Percentiles rank a stretch among this genome's conserved stretches.
Conservation (phyloP, 2,888 invertebrate species). For the Drosophila antonietae region DNA sequence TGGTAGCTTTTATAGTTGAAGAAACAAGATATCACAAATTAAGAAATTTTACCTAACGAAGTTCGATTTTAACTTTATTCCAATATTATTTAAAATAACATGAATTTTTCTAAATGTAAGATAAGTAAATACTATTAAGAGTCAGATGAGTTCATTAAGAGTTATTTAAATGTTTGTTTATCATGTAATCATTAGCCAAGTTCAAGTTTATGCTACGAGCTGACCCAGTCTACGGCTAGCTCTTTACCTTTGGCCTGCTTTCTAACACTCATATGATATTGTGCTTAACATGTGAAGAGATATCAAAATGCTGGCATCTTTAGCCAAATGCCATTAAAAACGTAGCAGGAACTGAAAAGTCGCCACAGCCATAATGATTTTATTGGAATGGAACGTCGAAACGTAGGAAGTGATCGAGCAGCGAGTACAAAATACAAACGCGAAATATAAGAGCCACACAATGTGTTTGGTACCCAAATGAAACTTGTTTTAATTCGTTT, state of each 20-base stretch:
- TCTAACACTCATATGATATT: not conserved
- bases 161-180: not conserved
- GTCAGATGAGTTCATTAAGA: not conserved
- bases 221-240: not conserved
- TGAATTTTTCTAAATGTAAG: not conserved
- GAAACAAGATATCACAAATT: not conserved
- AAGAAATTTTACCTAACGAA: not conserved
- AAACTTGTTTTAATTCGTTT: slow-evolving; percentile 71
- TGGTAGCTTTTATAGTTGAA: not conserved
- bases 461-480: slow-evolving; percentile 53
- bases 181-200: slow-evolving; percentile 18
- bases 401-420: slow-evolving; percentile 61
- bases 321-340: not conserved
- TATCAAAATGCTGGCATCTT: not conserved
- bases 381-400: slow-evolving; percentile 44
- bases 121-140: not conserved
- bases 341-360: slow-evolving; percentile 44
- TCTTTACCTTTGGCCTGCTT: slow-evolving; percentile 30
- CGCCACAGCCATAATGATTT: slow-evolving; percentile 37
- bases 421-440: slow-evolving; percentile 9
- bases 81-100: not conserved
- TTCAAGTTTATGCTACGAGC: slow-evolving; percentile 11
- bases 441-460: slow-evolving; percentile 43
- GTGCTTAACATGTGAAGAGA: not conserved
- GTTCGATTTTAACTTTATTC: not conserved